Evolutionary conservation across 2,113 vertebrate species (phyloP), one percentile per base, ranked within the genome.

Genomic region (Machaerirhynchus nigripectus): DNA sequence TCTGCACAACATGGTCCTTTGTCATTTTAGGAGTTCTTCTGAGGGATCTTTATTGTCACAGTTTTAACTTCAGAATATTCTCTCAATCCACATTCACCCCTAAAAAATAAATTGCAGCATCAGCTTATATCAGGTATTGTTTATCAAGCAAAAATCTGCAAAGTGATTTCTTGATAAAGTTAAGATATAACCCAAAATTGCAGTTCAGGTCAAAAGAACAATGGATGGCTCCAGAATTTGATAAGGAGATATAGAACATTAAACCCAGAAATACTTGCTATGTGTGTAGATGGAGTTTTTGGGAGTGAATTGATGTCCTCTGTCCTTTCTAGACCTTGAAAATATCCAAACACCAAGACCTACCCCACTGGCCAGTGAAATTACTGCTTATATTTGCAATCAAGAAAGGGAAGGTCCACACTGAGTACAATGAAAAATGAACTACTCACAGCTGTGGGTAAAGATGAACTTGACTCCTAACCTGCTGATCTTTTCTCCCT

Each of bases 21-120:
- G 15, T 87, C 67, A 40, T 75, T 96, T 98, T 99, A 99, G 93
- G 99, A 99, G 97, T 99, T 99, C 98, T 99, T 99, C 97, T 98
- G 97, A 49, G 98, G 98, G 96, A 99, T 98, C 98, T 99, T 99
- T 96, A 99, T 99, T 3, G 99, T 99, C 97, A 99, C 99, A 44
- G 99, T 99, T 98, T 99, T 99, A 93, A 99, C 97, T 97, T 99
- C 99, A 22, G 99, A 98, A 97, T 99, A 99, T 97, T 99, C 99
- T 95, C 98, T 98, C 97, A 99, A 95, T 91, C 99, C 99, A 12
- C 98, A 98, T 53, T 99, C 99, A 50, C 99, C 99, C 98, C 99
- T 99, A 88, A 56, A 97, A 90, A 96, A 49, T 57, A 92, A 94
- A 96, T 68, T 30, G 52, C 22, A 93, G 18, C 49, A 74, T 83